Conservation (phyloP, 2,797 vertebrate species). For the Muscicapa comitata region DNA sequence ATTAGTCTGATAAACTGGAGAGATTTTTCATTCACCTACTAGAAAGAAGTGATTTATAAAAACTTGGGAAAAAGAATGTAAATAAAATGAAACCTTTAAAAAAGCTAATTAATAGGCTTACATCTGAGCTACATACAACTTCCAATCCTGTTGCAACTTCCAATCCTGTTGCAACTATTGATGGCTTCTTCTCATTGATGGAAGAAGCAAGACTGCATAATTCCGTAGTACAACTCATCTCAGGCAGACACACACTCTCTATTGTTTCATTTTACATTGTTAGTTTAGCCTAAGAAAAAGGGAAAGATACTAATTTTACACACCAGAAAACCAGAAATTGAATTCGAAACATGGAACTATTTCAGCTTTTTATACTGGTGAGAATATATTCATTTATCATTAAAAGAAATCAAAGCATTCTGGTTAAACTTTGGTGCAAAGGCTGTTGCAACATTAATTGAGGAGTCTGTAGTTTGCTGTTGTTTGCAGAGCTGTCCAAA, state of each 20-base stretch:
- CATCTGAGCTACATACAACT: background rate
- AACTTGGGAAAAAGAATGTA: background rate
- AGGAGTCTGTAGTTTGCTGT: conserved; percentile 29
- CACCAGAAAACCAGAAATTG: background rate
- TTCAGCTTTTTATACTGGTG: background rate
- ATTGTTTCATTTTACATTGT: background rate
- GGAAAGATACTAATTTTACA: background rate
- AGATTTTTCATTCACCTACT: background rate
- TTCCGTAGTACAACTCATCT: background rate
- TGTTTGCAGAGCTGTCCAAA: conserved; percentile 41
- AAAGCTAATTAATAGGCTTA: background rate
- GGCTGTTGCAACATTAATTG: conserved; percentile 26
- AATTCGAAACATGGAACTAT: background rate
- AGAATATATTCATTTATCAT: conserved; percentile 7
- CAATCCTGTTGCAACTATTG: background rate
- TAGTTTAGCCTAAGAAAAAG: background rate
- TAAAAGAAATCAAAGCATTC: conserved; percentile 21
- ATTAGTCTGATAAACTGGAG: background rate
- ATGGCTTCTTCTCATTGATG: background rate
- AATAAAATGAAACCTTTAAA: background rate
- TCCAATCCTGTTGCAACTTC: background rate
- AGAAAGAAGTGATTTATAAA: background rate
- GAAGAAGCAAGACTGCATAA: background rate
- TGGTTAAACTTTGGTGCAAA: conserved; percentile 48
- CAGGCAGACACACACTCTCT: background rate